Evolutionary conservation across 2,797 vertebrate genomes (phyloP), one percentile per base, ranked within the genome.

Genomic region (Etheostoma perlongum): DNA sequence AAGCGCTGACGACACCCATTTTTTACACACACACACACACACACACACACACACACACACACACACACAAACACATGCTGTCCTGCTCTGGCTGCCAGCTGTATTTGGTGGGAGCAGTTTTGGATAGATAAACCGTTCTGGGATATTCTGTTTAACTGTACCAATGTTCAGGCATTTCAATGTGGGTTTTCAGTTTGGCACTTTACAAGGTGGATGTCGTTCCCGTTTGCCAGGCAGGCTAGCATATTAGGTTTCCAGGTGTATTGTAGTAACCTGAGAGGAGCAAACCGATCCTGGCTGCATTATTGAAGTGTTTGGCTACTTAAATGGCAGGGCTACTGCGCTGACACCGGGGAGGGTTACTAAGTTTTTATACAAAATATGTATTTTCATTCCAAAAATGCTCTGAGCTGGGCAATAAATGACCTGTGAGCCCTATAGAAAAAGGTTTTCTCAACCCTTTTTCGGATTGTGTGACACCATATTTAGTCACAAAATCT

Each of bases 291-390:
- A 92, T 84, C 87, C 85, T 51, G 40, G 21, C 19, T 92, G 72
- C 79, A 94, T 94, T 85, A 94, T 93, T 93, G n/a, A 95, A 86
- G 21, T 36, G 42, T 51, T 21, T 74, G 67, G 44, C 59, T 68
- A 83, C 87, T 92, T 72, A 58, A 64, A 75, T 89, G 72, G 85
- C 87, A 70, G 48, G 23, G 67, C 66, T 25, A 4, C 36, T n/a
- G 64, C 70, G 67, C 58, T 72, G 54, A 69, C 52, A 63, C 33
- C 47, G 47, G 40, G 59, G 36, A 40, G 10, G 36, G 36, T 40
- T 40, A 40, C 36, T 40, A 53, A 71, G 11, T n/a, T 42, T 11
- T 54, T 10, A 30, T 18, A 67, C n/a, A 36, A 49, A 42, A 51
- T 49, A 8, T 0, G 12, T 60, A 40, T 21, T 60, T 40, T 49